A percentile compares a stretch with the other conserved stretches of the same genome.
Conservation (phyloP, 1,140 invertebrate genomes). For the Dufourea novaeangliae region DNA sequence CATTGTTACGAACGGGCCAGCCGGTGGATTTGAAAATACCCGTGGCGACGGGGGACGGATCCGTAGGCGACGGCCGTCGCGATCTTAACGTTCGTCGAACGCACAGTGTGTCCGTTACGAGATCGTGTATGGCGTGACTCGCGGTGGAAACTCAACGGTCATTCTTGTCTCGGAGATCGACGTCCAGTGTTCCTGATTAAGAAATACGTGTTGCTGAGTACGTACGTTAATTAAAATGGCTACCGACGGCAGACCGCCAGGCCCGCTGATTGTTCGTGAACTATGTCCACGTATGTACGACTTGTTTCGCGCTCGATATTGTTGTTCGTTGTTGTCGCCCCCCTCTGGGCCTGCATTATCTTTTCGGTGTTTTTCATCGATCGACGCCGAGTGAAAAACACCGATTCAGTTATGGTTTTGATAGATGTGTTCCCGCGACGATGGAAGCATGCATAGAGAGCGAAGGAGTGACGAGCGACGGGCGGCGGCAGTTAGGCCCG, state of each 20-base stretch:
- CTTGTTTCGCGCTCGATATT: not conserved
- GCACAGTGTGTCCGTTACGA: not conserved
- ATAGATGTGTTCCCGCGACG: not conserved
- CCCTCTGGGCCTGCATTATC: not conserved
- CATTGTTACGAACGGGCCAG: not conserved
- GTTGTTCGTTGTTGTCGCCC: not conserved
- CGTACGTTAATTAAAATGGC: conserved; percentile 36
- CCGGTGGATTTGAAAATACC: not conserved
- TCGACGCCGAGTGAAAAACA: not conserved
- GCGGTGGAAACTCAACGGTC: not conserved
- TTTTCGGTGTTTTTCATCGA: not conserved
- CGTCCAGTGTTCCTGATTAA: not conserved
- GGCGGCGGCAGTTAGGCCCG: conserved; percentile 50
- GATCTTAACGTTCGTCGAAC: conserved; percentile 7
- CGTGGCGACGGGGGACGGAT: conserved; percentile 4
- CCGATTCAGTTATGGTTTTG: not conserved
- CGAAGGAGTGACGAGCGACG: conserved; percentile 21
- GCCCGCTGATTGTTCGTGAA: not conserved
- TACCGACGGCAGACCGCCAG: conserved; percentile 27
- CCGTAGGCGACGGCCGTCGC: conserved; percentile 58
- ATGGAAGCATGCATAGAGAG: not conserved
- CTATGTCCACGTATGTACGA: not conserved
- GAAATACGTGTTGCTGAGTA: not conserved
- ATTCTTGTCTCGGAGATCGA: not conserved
- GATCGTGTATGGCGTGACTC: not conserved